Evolutionary conservation across 2,888 invertebrate species (phyloP), one percentile per base, ranked within the genome.

Genomic region (Eretmocerus hayati): DNA sequence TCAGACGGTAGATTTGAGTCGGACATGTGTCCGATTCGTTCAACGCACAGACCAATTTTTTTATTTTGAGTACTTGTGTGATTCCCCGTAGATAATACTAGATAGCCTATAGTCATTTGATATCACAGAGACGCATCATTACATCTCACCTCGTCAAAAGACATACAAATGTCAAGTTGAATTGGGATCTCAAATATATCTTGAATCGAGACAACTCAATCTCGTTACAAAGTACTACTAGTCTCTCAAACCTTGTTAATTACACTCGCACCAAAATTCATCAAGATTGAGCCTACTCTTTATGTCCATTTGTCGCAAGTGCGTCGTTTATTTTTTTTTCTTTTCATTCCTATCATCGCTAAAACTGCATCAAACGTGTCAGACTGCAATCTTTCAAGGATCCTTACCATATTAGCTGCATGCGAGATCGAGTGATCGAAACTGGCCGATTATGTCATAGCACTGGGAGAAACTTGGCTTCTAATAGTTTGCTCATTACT

Each of bases 321-420:
- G 33, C 15, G 5, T 13, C 11, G 33, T 33, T 13, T 13, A 13
- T 16, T 9, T 5, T 15, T 33, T 33, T 33, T 15, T 42, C 39
- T 42, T 33, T 33, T 26, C 37, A 30, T 16, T 37, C 44, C n/a
- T n/a, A 13, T 36, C 37, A 37, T 26, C 38, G 33, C 48, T 43
- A 42, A 48, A 48, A 48, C 42, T 48, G 48, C n/a, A n/a, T 48
- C 42, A 42, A 42, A 43, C 39, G 42, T 39, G 35, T 49, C 44
- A 49, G 40, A 35, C 15, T 19, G 18, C 9, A 9, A 4, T 11
- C 39, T 23, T 39, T 39, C 39, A 22, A 22, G 9, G 30, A 6
- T 16, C 19, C 2, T 15, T 6, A 39, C 3, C 41, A 40, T 39
- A 46, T 39, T 41, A 37, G 38, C 8, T 9, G 26, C n/a, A 2